Evolutionary conservation across 2,888 invertebrate genomes (phyloP), one percentile per base, ranked within the genome.

Genomic region (Plebejus melissa): DNA sequence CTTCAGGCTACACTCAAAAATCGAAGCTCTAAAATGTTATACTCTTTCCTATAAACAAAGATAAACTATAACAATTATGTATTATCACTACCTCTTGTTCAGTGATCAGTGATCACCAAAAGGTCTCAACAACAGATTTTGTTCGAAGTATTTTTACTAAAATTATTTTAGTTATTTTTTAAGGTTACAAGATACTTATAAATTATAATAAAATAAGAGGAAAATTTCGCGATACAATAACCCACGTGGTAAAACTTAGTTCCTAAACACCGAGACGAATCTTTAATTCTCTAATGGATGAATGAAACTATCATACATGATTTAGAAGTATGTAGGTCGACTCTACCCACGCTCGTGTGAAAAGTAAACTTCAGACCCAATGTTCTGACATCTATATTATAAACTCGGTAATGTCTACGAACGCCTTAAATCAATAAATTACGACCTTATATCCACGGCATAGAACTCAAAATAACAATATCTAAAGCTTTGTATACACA

Each of bases 311-410:
- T 72, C 72, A 13, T 54, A 71, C 28, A 54, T 72, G 72, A 32
- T 32, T 16, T 71, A 28, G 32, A 72, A 32, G 54, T 41, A 87
- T 87, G 84, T 87, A 84, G 84, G 87, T 84, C 84, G 85, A 77
- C 74, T 58, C 41, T 79, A 78, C 80, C 72, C 70, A 74, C 69
- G 50, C 77, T 58, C 76, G 88, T 91, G 92, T 89, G 92, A 91
- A 93, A 91, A 80, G 87, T 88, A 92, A 93, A 92, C 90, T 85
- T 76, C 75, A 76, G 78, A 75, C 77, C 79, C 79, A 81, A 79
- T 79, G 78, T 81, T 76, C 80, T 87, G 88, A 91, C 87, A 86
- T 89, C 90, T 91, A 83, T 87, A 90, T 91, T 87, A 87, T 82
- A 78, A 69, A 75, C 76, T 78, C 78, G 77, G 77, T 75, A 76